phyloP scores from a whole-genome alignment of 2,797 vertebrate genomes.

The Sebastes iracundus region DNA sequence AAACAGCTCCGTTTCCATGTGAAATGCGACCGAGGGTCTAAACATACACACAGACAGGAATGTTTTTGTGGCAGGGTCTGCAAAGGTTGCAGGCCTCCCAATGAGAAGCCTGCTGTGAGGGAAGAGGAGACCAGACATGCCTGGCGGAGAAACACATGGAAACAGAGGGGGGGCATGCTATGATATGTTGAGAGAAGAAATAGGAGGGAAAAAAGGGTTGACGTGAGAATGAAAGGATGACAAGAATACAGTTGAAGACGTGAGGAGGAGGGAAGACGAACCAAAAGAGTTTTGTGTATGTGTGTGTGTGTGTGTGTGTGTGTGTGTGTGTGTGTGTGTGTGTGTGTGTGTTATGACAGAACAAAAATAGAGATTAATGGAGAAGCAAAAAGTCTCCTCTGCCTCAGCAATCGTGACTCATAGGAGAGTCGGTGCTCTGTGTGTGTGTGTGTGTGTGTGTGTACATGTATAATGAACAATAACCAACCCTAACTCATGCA shows the following conservation, averaged over 20 bases:
- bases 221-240: constrained; percentile 8
- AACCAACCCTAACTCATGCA: constrained; percentile 7
- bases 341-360: constrained; percentile 22
- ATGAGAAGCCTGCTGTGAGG: constrained; percentile 4
- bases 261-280: constrained; percentile 12
- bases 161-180: not conserved
- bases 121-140: not conserved
- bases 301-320: too few species aligned
- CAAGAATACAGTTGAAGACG: not conserved
- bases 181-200: not conserved
- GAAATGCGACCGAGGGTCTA: not conserved
- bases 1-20: not conserved
- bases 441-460: not conserved
- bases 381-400: constrained; percentile 43
- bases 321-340: not conserved
- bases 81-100: not conserved
- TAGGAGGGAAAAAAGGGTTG: not conserved
- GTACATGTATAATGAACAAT: constrained; percentile 18
- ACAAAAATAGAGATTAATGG: constrained; percentile 59
- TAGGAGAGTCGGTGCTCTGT: not conserved
- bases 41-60: not conserved
- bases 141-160: not conserved
- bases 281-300: not conserved
- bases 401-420: constrained; percentile 39
- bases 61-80: not conserved